A percentile compares a stretch with the other conserved stretches of the same genome.
phyloP scores from a whole-genome alignment of 30 jellyfish, hydroid and myxozoan species.

The Mastigias papua region DNA sequence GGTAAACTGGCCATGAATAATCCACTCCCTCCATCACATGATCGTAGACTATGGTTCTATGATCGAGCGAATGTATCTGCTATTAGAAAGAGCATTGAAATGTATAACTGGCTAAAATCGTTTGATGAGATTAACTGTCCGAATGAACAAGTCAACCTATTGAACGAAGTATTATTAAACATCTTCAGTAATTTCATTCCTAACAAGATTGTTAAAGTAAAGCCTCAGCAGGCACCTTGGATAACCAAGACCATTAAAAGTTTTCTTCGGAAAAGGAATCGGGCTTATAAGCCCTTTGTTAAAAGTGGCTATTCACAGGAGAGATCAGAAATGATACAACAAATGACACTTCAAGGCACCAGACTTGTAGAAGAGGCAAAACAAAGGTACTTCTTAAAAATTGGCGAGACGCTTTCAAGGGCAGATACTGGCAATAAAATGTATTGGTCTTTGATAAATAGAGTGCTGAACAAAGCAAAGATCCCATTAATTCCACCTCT shows the following conservation, averaged over 20 bases:
- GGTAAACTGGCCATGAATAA: not conserved
- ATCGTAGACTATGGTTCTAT: not conserved
- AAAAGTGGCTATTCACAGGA: constrained; percentile 23
- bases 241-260: constrained; percentile 30
- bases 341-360: constrained; percentile 23
- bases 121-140: not conserved
- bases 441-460: constrained; percentile 21
- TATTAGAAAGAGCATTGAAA: not conserved
- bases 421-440: not conserved
- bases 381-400: not conserved
- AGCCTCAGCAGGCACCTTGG: constrained; percentile 55
- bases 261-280: constrained; percentile 11
- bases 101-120: not conserved
- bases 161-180: constrained; percentile 10
- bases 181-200: constrained; percentile 27
- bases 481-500: constrained; percentile 54
- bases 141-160: constrained; percentile 6
- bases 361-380: constrained; percentile 26
- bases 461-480: constrained; percentile 30
- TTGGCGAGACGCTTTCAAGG: not conserved
- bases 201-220: constrained; percentile 3
- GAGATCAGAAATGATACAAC: not conserved
- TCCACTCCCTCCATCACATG: constrained; percentile 4
- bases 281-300: constrained; percentile 25
- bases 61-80: constrained; percentile 4